A percentile compares a stretch with the other conserved stretches of the same genome.
Evolutionary conservation across 2,113 vertebrate species (phyloP).

Genomic region (Burhinus oedicnemus): DNA sequence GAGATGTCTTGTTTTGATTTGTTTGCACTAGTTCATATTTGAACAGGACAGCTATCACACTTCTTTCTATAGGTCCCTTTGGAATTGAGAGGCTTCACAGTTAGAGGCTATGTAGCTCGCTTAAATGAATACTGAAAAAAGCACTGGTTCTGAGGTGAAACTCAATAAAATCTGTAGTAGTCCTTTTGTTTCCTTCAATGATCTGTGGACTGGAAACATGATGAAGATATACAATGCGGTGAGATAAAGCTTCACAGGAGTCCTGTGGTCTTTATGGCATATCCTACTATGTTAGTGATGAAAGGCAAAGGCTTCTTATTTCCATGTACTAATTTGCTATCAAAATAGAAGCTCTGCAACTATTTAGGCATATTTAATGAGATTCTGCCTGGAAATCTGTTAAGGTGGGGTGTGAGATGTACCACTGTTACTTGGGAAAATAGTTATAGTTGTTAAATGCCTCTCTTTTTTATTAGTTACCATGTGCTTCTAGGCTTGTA

Average conservation of each 20-base stretch:
- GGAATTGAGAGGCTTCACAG: neutral
- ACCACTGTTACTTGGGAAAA: neutral
- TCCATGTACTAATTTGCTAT: neutral
- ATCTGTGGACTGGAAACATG: neutral
- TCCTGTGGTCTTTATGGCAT: neutral
- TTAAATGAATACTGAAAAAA: neutral
- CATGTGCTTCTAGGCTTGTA: neutral
- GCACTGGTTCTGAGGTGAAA: neutral
- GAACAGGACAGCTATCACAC: neutral
- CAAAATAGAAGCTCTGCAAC: neutral
- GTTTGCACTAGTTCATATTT: neutral
- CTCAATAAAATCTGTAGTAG: neutral
- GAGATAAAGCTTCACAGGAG: neutral
- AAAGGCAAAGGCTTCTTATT: neutral
- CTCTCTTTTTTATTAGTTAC: neutral
- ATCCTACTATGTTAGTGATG: neutral
- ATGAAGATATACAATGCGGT: neutral
- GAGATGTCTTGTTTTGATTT: neutral
- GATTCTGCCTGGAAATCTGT: neutral
- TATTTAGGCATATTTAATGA: neutral
- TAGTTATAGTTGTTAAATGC: neutral
- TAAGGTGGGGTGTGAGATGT: neutral
- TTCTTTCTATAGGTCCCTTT: neutral
- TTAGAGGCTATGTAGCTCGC: neutral
- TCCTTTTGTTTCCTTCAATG: neutral